phyloP scores from a whole-genome alignment of 2,113 vertebrate species.

The Odocoileus hemionus region DNA sequence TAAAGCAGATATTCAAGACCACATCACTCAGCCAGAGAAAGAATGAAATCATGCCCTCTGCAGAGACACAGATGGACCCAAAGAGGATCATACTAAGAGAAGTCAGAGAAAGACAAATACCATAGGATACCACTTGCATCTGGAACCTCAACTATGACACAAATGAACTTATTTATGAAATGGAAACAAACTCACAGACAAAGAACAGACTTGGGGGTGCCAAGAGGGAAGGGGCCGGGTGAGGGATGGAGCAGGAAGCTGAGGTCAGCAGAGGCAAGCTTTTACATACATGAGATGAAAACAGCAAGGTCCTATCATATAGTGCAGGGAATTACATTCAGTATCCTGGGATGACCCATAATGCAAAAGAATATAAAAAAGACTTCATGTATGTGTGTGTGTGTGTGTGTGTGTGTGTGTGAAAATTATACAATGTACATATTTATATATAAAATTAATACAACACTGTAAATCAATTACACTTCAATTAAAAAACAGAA shows the following conservation, averaged over 20 bases:
- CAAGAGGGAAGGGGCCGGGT: not conserved
- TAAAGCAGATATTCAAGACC: not conserved
- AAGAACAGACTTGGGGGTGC: not conserved
- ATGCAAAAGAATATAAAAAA: not conserved
- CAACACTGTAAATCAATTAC: not conserved
- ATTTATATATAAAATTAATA: not conserved
- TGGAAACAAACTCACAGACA: not conserved
- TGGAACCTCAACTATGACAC: not conserved
- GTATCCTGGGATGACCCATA: not conserved
- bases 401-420: accelerated
- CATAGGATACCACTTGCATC: not conserved
- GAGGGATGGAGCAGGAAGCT: not conserved
- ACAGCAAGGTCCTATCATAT: not conserved
- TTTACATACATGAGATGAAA: not conserved
- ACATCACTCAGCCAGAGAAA: not conserved
- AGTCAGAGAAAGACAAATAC: not conserved
- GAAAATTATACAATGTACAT: not conserved
- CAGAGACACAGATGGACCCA: not conserved
- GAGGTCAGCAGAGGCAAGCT: not conserved
- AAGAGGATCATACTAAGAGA: not conserved
- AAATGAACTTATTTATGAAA: not conserved
- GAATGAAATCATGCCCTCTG: not conserved
- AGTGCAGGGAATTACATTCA: not conserved
- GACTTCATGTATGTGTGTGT: accelerated
- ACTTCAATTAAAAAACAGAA: not conserved